Conservation (phyloP, 2,797 vertebrate genomes). For the Spondyliosoma cantharus region DNA sequence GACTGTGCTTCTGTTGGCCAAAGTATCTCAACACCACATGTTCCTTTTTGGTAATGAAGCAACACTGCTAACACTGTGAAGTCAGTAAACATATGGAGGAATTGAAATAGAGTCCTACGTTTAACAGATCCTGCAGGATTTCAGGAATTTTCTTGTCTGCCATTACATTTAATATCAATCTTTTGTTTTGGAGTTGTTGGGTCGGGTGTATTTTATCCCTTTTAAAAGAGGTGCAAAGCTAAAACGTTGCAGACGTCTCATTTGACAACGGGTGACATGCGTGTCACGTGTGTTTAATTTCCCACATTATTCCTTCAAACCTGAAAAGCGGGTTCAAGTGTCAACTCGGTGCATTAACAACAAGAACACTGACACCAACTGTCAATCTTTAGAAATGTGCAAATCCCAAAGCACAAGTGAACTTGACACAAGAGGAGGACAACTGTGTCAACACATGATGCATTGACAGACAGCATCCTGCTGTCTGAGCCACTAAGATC, state of each 20-base stretch:
- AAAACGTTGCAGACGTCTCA: background rate
- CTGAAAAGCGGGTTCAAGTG: background rate
- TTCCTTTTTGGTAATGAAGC: background rate
- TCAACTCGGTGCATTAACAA: background rate
- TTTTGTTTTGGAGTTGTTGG: background rate
- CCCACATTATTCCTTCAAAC: background rate
- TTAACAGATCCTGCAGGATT: background rate
- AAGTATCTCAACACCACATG: background rate
- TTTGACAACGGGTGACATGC: background rate
- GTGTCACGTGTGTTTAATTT: background rate
- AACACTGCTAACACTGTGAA: background rate
- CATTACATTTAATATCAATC: background rate
- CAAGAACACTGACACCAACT: constrained; percentile 2
- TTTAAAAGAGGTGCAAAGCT: background rate
- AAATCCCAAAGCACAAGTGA: constrained; percentile 22
- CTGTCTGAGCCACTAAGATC: constrained; percentile 48
- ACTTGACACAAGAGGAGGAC: constrained; percentile 41
- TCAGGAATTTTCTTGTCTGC: background rate
- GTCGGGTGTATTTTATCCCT: background rate
- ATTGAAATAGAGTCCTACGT: background rate
- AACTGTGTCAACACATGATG: constrained; percentile 54
- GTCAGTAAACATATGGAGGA: background rate
- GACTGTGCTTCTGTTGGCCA: background rate
- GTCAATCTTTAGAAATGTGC: constrained; percentile 19
- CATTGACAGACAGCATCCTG: constrained; percentile 53